Evolutionary conservation across 2,888 invertebrate genomes (phyloP), one percentile per base, ranked within the genome.

Genomic region (Arge pagana): DNA sequence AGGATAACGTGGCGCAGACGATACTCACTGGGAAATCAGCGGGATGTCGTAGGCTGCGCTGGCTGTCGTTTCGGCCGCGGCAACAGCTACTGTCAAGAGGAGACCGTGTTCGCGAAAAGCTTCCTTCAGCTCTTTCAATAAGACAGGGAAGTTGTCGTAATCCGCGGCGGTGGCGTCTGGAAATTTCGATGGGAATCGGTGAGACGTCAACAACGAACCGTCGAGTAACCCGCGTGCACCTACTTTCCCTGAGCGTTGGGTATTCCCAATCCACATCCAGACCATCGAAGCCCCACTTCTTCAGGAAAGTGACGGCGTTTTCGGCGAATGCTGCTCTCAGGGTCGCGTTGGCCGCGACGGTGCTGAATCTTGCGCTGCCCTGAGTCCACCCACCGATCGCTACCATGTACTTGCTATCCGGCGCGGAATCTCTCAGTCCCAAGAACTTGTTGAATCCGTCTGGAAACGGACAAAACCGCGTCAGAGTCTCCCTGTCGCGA

Each of bases 311-410:
- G 1, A 87, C 64, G 0, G 83, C 82, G 37, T 88, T 83, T 23
- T 78, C 72, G n/a, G 89, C 80, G 65, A 90, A 91, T 26, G 77
- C 78, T 1, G 79, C 79, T 55, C 89, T 79, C 3, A 83, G 82
- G 30, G 81, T 76, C 1, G 82, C 78, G 67, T 80, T 81, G 39
- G 84, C 82, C 0, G 87, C 86, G 63, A 90, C 79, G 41, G 82
- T 77, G 11, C 84, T 84, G 79, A 90, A 90, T n/a, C n/a, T n/a
- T n/a, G n/a, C n/a, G n/a, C n/a, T n/a, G n/a, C n/a, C n/a, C 73
- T 88, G 89, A 60, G 83, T 83, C 18, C 85, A 86, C 1, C 93
- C 93, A 13, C 93, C 93, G 43, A 89, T 82, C 11, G 90, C 91
- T 21, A 93, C 79, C 3, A 89, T 80, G 0, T 90, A 85, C 69